Base-by-base conservation (phyloP, 2,888 invertebrate species). In the Pachycephus smyrnensis region DNA sequence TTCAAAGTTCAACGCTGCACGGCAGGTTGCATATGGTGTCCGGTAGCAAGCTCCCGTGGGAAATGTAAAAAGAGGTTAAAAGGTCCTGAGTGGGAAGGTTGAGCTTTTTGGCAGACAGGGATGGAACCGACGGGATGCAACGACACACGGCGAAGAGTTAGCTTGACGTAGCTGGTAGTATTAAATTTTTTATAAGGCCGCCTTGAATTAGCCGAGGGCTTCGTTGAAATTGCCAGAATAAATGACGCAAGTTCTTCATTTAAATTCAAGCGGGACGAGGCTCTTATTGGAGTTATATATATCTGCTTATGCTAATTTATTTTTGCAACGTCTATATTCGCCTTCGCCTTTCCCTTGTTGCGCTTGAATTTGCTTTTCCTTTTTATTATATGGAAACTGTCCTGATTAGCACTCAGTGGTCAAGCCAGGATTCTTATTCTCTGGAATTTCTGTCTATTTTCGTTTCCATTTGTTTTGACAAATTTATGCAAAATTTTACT, bases 211-310 rank as follows among this genome's bases (percentile, higher is more conserved):
- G 55, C 23, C 55, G 15, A 40, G 40, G 40, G 40, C 15, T 23
- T 23, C 23, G 55, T 55, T 55, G 55, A 23, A 55, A 55, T 55
- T 23, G 55, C 9, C 23, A 55, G 55, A 9, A 55, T 23, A 15
- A 40, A 15, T 15, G 40, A 9, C 55, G 4, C 23, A 1, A 23
- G 55, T 55, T 55, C 55, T 55, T 23, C 55, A 30, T 71, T 71
- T 71, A 71, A 71, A 71, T 71, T 31, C 71, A 71, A 31, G 71
- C 71, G 71, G 23, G 15, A 71, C 30, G 30, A 31, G 71, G 30
- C 11, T 71, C 71, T 31, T 33, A 71, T 71, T 71, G 30, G 30
- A 33, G 30, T 32, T 71, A 71, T 30, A 71, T 71, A 15, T 33
- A 71, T 15, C 55, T 55, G 55, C 55, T 55, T 55, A 23, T 23